These are phyloP conservation scores for Agraylea sexmaculata DNA, from an alignment of 1,140 invertebrate genomes.

Conservation along the genomic window DNA sequence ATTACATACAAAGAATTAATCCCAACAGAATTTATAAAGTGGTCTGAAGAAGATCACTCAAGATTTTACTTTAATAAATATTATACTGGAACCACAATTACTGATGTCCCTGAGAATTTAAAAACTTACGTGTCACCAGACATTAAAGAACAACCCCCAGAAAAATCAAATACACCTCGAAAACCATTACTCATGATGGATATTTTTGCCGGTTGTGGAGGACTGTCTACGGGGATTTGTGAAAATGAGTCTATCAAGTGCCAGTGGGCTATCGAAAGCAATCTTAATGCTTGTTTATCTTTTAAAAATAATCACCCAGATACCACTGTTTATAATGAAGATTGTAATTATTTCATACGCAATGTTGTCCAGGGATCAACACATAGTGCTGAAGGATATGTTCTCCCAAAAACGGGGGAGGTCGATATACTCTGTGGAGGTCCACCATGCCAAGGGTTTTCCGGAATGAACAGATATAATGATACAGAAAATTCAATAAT, in stretches of 20 bases:
- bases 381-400: slow-evolving; percentile 32
- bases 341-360: slow-evolving; percentile 56
- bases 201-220: slow-evolving; percentile 72
- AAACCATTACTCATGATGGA: slow-evolving; percentile 48
- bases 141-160: neutral
- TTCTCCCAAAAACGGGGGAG: slow-evolving; percentile 56
- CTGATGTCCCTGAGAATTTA: neutral
- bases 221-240: slow-evolving; percentile 50
- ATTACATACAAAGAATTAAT: too few relatives aligned
- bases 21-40: too few relatives aligned
- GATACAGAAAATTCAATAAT: slow-evolving; percentile 62
- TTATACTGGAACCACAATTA: slow-evolving; percentile 1
- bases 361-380: slow-evolving; percentile 40
- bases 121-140: neutral
- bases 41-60: slow-evolving; percentile 1
- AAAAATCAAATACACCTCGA: slow-evolving; percentile 7
- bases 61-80: slow-evolving; percentile 12
- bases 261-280: slow-evolving; percentile 66
- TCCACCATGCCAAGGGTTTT: slow-evolving; percentile 75
- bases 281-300: slow-evolving; percentile 56
- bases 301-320: slow-evolving; percentile 59
- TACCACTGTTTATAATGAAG: slow-evolving; percentile 55
- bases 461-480: slow-evolving; percentile 71
- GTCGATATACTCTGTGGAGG: slow-evolving; percentile 68
- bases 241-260: slow-evolving; percentile 48